Base-by-base conservation (phyloP, 2,888 invertebrate species). In the Cryptocephalus primarius region DNA sequence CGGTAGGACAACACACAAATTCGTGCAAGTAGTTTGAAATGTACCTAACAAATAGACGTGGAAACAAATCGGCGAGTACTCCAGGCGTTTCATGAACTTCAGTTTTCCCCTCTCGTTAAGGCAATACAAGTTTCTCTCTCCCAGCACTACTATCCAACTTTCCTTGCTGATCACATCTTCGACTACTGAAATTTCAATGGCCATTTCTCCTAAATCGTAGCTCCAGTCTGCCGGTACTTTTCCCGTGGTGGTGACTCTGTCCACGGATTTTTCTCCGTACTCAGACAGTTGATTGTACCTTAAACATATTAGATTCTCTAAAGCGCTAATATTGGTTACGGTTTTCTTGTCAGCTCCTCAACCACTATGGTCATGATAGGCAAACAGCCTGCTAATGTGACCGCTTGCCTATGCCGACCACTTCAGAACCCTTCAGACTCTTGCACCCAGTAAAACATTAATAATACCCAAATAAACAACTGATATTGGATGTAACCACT, bases 41-140 rank as follows among this genome's bases (percentile, higher is more conserved):
- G 22, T 22, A 83, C 83, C 82, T 69, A 80, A 78, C 58, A 82
- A 73, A 64, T 86, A 90, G 8, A 83, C 76, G 59, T 75, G 74
- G 64, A 85, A 85, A 62, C 86, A 88, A 51, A 82, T 73, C 1
- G 93, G 87, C 50, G 81, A 81, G 70, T 81, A 94, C 60, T 93
- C 90, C 52, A 94, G 77, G 63, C 86, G 84, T 61, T 90, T 85
- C 71, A 86, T 84, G 63, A 83, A 90, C 60, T 82, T 83, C 56
- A 93, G 71, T 45, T 81, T 78, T 8, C 93, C 94, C 58, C 78
- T 82, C 58, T 89, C 89, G 56, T 79, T 81, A 54, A 90, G 74
- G 63, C 84, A 85, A 60, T 83, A 90, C 11, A 95, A 74, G 69
- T 87, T 86, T 57, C 85, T 79, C 68, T 94, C 92, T 34, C 91